Base-by-base conservation (phyloP, 2,113 vertebrate species). In the Variabilichromis moorii region DNA sequence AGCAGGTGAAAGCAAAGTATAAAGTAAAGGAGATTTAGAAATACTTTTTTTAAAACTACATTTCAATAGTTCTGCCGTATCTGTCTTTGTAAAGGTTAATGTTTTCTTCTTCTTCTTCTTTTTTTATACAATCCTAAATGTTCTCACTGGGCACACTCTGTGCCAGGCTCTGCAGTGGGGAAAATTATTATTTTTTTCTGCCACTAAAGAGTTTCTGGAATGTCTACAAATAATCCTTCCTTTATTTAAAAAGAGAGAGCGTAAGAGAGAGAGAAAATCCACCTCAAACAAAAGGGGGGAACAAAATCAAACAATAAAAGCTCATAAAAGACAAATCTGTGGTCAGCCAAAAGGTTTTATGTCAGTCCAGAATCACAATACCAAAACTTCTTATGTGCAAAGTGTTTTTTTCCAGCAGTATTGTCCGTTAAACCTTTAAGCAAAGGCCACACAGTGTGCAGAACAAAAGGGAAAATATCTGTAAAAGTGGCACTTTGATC, bases 281-380 rank as follows among this genome's bases (percentile, higher is more conserved):
- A 14, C 37, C 26, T 61, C 61, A 59, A 86, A 82, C 33, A 4
- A 13, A 24, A 81, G 57, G 88, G 45, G 14, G 37, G 3, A 8
- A 19, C 71, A 84, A 87, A 90, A 80, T 86, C 17, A 47, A 85
- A 90, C 81, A 95, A 94, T 90, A 66, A 86, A 87, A 87, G 47
- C 83, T 85, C 88, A 55, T 47, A 68, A 79, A 53, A 87, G 76
- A 61, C 80, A 28, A 86, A 81, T 50, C 89, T 42, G 47, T 86
- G 71, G 81, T 94, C 89, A 94, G 88, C 87, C 63, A 86, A 92
- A 92, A 91, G 86, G 80, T 88, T 84, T 94, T 90, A 89, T 78
- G 81, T 91, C 82, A 86, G 81, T 66, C 87, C 33, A 79, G 78
- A 92, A 90, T 87, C 81, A 84, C 61, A 84, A 79, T 47, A 57